Percentiles rank a stretch among this genome's conserved stretches.
phyloP scores from a whole-genome alignment of 23 tunicate genomes.

The Styela clava region DNA sequence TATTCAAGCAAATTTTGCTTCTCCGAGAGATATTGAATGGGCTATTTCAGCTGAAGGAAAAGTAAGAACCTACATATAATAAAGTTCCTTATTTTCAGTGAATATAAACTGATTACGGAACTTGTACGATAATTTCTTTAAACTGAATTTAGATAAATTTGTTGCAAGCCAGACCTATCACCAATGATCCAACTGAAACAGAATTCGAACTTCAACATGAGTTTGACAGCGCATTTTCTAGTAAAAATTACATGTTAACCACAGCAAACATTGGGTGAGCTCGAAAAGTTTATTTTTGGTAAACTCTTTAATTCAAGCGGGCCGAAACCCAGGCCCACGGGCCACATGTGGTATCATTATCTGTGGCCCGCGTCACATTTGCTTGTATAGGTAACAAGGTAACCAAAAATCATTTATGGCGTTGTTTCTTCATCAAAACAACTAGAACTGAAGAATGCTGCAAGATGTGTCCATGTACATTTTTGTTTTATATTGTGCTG shows the following conservation, averaged over 20 bases:
- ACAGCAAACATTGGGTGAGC: conserved; percentile 37
- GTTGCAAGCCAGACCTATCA: conserved; percentile 18
- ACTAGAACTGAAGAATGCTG: too few relatives aligned
- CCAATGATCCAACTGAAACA: conserved; percentile 26
- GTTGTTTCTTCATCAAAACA: too few relatives aligned
- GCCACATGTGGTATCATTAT: neutral
- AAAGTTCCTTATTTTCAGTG: too few relatives aligned
- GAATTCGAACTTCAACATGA: conserved; percentile 25
- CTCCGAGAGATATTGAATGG: conserved; percentile 33
- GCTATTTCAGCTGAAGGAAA: conserved; percentile 20
- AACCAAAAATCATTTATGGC: too few relatives aligned
- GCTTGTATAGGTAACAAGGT: too few relatives aligned
- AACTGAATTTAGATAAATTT: conserved; percentile 26
- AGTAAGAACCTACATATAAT: too few relatives aligned
- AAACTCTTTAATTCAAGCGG: neutral
- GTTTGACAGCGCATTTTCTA: conserved; percentile 27
- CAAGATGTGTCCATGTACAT: too few relatives aligned
- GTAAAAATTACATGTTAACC: neutral
- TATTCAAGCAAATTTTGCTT: conserved; percentile 6
- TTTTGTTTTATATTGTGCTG: too few relatives aligned
- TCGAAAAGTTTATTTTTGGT: too few relatives aligned
- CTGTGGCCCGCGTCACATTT: too few relatives aligned
- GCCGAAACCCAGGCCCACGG: neutral
- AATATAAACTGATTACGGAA: too few relatives aligned
- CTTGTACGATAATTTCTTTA: too few relatives aligned